Base-by-base conservation (phyloP, 2,797 vertebrate species). In the Gymnothorax javanicus region DNA sequence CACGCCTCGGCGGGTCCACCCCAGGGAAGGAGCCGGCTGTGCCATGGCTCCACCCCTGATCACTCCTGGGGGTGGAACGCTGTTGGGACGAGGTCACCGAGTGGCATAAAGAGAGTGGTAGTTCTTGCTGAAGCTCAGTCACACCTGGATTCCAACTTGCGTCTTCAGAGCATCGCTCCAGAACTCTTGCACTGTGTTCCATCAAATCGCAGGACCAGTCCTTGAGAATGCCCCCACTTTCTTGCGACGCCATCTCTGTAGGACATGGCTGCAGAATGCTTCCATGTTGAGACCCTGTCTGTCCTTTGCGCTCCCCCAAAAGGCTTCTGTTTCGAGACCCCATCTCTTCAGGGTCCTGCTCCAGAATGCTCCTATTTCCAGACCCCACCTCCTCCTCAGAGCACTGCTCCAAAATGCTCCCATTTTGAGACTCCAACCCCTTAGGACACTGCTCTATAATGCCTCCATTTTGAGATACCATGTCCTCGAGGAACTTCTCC, bases 51-150 rank as follows among this genome's bases (percentile, higher is more conserved):
- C 25, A 25, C 43, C 43, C 3, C 73, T 33, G 27, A 17, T 20
- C 5, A 52, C 33, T 43, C 43, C 23, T 3, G 91, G 89, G 93
- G 90, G 43, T 92, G 86, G 0, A 7, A 8, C 0, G 92, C 90
- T 50, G 90, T 89, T 0, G 50, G 59, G 73, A 88, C 75, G 1
- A 50, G 52, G 0, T 43, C 62, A 5, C 64, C 13, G 86, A 86
- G 7, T 64, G 77, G 43, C 17, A 23, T 85, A 59, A 60, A 87
- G 77, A 17, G 88, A 83, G 17, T 8, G 23, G 88, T 87, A 33
- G 84, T 85, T 81, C 87, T 73, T 87, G 89, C 56, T 62, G 85
- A 56, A n/a, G 89, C 67, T 86, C 82, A 81, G 56, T 54, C 9
- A 3, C 52, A 81, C 52, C 20, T 52, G 23, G 50, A 81, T 17